Evolutionary conservation across 2,888 invertebrate species (phyloP).

Genomic region (Diaphora mendica): DNA sequence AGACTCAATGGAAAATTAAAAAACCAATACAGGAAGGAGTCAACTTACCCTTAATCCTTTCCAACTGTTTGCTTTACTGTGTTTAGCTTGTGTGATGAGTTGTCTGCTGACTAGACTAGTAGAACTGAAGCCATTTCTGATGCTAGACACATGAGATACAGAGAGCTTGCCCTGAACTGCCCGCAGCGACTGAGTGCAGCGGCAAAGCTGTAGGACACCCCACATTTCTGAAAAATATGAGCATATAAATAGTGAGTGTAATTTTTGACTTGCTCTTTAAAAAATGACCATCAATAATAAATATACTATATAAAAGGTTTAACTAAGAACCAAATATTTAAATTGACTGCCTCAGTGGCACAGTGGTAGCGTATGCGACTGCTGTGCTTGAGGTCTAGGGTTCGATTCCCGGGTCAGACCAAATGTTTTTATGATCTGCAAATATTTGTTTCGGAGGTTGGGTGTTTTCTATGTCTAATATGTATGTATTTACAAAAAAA

Average conservation of each 20-base stretch:
- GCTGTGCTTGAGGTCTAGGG: too few relatives aligned
- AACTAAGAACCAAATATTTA: neutral
- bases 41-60: conserved; percentile 65
- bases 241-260: neutral
- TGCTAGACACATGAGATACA: conserved; percentile 51
- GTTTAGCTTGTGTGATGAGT: conserved; percentile 61
- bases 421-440: too few relatives aligned
- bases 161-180: conserved; percentile 56
- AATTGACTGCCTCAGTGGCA: too few relatives aligned
- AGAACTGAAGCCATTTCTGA: conserved; percentile 55
- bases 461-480: too few relatives aligned
- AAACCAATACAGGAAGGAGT: too few relatives aligned
- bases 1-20: too few relatives aligned
- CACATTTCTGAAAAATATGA: conserved; percentile 65
- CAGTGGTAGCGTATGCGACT: too few relatives aligned
- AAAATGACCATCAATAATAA: neutral
- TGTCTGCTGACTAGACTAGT: conserved; percentile 59
- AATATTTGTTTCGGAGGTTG: too few relatives aligned
- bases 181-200: conserved; percentile 65
- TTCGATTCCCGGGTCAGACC: too few relatives aligned
- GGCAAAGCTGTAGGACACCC: conserved; percentile 69
- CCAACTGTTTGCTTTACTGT: conserved; percentile 50
- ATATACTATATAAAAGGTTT: neutral
- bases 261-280: neutral
- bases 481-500: too few relatives aligned